These are phyloP conservation scores for Hyles euphorbiae DNA, from an alignment of 1,140 invertebrate species.

Conservation along the genomic window DNA sequence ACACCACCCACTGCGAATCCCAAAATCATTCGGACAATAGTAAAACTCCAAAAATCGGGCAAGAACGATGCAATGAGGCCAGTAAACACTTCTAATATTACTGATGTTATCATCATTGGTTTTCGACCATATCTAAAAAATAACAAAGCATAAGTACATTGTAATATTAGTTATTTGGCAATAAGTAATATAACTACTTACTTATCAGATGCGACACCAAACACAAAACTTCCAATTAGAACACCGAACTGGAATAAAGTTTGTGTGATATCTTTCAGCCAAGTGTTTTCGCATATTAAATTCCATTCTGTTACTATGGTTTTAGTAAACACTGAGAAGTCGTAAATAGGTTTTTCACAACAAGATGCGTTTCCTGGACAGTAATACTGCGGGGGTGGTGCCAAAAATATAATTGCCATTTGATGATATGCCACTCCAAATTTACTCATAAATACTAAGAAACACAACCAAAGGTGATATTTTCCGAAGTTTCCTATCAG, in stretches of 20 bases:
- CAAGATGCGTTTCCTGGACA: conserved; percentile 52
- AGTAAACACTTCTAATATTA: conserved; percentile 77
- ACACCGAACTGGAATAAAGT: conserved; percentile 66
- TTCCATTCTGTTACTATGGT: conserved; percentile 86
- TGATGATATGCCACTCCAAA: conserved; percentile 84
- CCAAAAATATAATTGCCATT: conserved; percentile 79
- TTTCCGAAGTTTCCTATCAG: conserved; percentile 75
- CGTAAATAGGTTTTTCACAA: conserved; percentile 77
- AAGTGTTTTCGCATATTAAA: conserved; percentile 79
- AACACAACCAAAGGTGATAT: conserved; percentile 81
- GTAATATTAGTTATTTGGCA: neutral
- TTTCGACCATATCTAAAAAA: conserved; percentile 78
- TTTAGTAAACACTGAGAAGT: conserved; percentile 78
- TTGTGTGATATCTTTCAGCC: conserved; percentile 82
- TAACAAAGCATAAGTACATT: neutral
- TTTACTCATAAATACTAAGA: conserved; percentile 80
- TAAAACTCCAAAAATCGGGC: conserved; percentile 79
- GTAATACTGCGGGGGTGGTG: conserved; percentile 71
- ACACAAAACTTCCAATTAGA: conserved; percentile 56
- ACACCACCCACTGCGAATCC: conserved; percentile 78
- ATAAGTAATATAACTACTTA: conserved; percentile 18
- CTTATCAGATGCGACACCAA: conserved; percentile 67
- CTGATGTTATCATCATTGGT: conserved; percentile 74
- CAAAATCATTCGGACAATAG: conserved; percentile 77
- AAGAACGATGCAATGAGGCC: conserved; percentile 77